Percentiles rank a stretch among this genome's conserved stretches.
These are phyloP conservation scores for Andricus grossulariae DNA, from an alignment of 1,140 invertebrate species.

Conservation along the genomic window DNA sequence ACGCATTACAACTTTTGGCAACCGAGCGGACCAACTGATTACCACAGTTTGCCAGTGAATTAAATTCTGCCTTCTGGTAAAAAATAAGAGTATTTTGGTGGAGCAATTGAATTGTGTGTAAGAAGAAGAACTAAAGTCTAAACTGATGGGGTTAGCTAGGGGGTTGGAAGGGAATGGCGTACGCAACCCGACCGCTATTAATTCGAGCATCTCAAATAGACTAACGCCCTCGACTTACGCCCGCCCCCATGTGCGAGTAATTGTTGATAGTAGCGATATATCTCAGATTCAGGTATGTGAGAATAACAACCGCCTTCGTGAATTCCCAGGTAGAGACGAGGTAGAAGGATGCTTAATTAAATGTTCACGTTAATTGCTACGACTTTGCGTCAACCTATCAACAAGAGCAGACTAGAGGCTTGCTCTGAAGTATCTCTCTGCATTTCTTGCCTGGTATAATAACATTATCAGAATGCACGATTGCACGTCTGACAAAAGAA, in stretches of 20 bases:
- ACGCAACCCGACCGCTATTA: constrained; percentile 48
- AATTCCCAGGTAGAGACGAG: constrained; percentile 46
- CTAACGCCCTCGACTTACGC: constrained; percentile 45
- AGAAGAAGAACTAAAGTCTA: too few species aligned
- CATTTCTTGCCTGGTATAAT: background rate
- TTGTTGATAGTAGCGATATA: constrained; percentile 69
- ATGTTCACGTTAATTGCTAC: constrained; percentile 70
- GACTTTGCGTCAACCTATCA: constrained; percentile 64
- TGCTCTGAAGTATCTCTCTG: background rate
- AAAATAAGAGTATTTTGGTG: background rate
- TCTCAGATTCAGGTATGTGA: constrained; percentile 67
- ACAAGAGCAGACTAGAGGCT: background rate
- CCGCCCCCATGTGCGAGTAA: constrained; percentile 56
- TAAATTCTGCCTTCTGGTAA: background rate
- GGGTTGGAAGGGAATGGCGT: too few species aligned
- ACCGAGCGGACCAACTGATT: too few species aligned
- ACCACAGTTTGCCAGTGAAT: too few species aligned
- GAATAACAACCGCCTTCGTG: constrained; percentile 64
- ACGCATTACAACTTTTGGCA: too few species aligned
- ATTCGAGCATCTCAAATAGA: constrained; percentile 61
- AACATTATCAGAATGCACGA: background rate
- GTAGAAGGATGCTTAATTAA: constrained; percentile 68
- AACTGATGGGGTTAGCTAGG: too few species aligned
- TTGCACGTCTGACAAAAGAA: background rate
- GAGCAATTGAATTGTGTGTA: background rate